These are phyloP conservation scores for Mus minutoides DNA, from an alignment of 2,797 vertebrate genomes.

Conservation along the genomic window DNA sequence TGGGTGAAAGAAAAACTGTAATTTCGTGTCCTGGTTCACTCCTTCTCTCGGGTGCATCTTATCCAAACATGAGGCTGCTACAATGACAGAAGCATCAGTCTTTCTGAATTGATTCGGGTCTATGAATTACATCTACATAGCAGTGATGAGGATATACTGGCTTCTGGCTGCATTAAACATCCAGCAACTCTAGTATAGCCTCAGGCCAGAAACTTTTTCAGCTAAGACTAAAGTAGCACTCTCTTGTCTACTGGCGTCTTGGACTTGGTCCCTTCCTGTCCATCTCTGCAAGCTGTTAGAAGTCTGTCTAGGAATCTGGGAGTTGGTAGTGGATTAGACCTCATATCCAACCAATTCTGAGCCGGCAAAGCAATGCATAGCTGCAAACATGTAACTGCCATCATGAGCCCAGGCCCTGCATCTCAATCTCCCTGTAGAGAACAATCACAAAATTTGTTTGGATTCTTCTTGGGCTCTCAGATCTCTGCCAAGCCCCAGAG, in stretches of 20 bases:
- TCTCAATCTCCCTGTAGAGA: not conserved
- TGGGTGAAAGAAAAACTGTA: not conserved
- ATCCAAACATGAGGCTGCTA: not conserved
- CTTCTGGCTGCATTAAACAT: not conserved
- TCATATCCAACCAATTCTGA: not conserved
- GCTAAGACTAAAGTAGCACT: not conserved
- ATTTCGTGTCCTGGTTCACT: not conserved
- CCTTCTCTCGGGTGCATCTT: not conserved
- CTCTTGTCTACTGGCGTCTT: not conserved
- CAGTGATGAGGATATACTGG: not conserved
- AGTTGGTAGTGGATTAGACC: not conserved
- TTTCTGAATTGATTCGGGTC: not conserved
- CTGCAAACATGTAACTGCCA: slow-evolving; percentile 8
- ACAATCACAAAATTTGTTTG: slow-evolving; percentile 34
- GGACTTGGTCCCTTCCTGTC: fast-evolving
- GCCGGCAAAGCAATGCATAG: slow-evolving; percentile 36
- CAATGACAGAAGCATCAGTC: not conserved
- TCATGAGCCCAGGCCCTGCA: not conserved
- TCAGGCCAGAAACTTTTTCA: not conserved
- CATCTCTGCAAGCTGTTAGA: not conserved
- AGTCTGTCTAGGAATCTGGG: not conserved
- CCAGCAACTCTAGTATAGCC: not conserved
- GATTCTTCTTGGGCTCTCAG: not conserved
- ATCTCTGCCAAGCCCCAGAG: not conserved
- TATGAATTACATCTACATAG: not conserved